Percentiles rank a stretch among this genome's conserved stretches.
These are phyloP conservation scores for Aphelocoma californica DNA, from an alignment of 2,797 vertebrate species.

Conservation along the genomic window DNA sequence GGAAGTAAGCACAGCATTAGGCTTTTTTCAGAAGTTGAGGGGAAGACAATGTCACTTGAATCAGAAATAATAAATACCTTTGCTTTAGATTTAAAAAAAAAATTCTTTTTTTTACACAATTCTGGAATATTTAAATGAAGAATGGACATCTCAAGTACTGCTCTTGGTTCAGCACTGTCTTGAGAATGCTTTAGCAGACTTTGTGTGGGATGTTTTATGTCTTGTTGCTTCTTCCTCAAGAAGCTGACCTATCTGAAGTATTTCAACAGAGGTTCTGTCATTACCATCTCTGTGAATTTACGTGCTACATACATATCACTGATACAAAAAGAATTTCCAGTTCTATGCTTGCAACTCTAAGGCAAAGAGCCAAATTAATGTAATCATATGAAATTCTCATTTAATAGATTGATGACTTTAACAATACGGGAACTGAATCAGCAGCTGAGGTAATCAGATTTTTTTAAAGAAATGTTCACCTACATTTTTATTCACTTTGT, in stretches of 20 bases:
- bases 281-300: conserved; percentile 20
- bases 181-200: background rate
- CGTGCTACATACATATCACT: background rate
- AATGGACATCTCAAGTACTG: background rate
- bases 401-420: conserved; percentile 86
- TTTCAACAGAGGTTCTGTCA: background rate
- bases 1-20: background rate
- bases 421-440: conserved; percentile 81
- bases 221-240: background rate
- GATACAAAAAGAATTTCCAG: conserved; percentile 66
- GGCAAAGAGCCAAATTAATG: conserved; percentile 72
- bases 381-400: conserved; percentile 83
- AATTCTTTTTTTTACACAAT: background rate
- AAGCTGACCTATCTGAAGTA: background rate
- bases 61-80: background rate
- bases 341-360: conserved; percentile 68
- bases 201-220: background rate
- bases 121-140: background rate
- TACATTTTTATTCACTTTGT: conserved; percentile 66
- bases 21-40: background rate
- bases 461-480: conserved; percentile 74
- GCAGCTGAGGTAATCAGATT: conserved; percentile 81
- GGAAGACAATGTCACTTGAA: background rate
- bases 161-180: background rate
- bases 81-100: background rate